Conservation (phyloP, 2,113 vertebrate genomes). For the Periophthalmodon schlosseri region DNA sequence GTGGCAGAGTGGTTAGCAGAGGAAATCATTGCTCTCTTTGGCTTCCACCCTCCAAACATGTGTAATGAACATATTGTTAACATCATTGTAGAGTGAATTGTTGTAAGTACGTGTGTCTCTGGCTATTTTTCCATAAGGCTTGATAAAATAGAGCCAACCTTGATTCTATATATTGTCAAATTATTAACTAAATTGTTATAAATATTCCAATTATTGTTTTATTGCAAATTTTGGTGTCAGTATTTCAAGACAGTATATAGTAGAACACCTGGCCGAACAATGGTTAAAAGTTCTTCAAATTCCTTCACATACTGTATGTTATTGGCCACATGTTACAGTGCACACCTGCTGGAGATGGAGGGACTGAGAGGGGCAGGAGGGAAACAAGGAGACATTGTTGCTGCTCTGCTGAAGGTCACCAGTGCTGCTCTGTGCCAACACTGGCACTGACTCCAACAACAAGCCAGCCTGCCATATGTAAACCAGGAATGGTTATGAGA, state of each 20-base stretch:
- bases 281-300: constrained; percentile 26
- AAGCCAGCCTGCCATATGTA: constrained; percentile 56
- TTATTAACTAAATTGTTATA: background rate
- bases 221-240: background rate
- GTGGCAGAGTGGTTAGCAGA: background rate
- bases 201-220: background rate
- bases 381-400: constrained; percentile 83
- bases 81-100: background rate
- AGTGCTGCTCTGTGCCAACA: constrained; percentile 69
- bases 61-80: background rate
- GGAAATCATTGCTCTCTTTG: background rate
- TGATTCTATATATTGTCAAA: background rate
- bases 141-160: background rate
- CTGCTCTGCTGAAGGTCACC: constrained; percentile 79
- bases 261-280: constrained; percentile 1
- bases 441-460: constrained; percentile 69
- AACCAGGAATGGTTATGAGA: constrained; percentile 36
- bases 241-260: background rate
- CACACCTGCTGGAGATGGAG: constrained; percentile 71
- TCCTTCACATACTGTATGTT: constrained; percentile 43
- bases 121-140: too few species aligned
- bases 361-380: constrained; percentile 65
- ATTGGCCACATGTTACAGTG: constrained; percentile 46
- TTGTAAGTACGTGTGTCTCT: background rate
- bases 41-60: too few species aligned